Base-by-base conservation (phyloP, 1,140 invertebrate genomes). In the Sweltsa coloradensis region DNA sequence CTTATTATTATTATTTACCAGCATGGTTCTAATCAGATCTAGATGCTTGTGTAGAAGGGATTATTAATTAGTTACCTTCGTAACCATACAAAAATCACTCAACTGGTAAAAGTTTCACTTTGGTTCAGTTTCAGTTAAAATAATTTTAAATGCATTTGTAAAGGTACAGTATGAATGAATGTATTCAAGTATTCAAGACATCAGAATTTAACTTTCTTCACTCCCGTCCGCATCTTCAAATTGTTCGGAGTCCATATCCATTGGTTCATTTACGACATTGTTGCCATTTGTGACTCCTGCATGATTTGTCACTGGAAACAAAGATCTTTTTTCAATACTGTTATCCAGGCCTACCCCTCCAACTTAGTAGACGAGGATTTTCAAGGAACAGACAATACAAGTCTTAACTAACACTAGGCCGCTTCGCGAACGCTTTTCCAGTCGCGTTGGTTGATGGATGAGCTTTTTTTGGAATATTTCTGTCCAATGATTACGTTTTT, bases 161-260 rank as follows among this genome's bases (percentile, higher is more conserved):
- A 16, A 16, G 23, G 16, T 4, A 37, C 36, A 37, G 3, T 5
- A 22, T 37, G 16, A 37, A n/a, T 31, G 29, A 37, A 5, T 37
- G 36, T 37, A 16, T 11, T n/a, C 7, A 16, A 37, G 5, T 22
- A 37, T 19, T 19, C 23, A 37, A 37, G 16, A 19, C 23, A 37
- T 16, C 23, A 19, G 16, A n/a, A 16, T 21, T 34, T 29, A 42
- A 14, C 9, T 40, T 13, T 23, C 4, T 7, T 7, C 5, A 19
- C 27, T 18, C 22, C 69, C 64, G 47, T 71, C 72, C 27, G 72
- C 72, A 55, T 75, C 73, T 61, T 74, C 71, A 57, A 74, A 75
- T 56, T 74, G 71, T 39, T 68, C 71, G 24, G 62, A 60, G 47
- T 74, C 72, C 49, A 71, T 54, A 21, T 69, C 64, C 64, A 73